Evolutionary conservation across 2,113 vertebrate genomes (phyloP), one percentile per base, ranked within the genome.

Genomic region (Parus major): DNA sequence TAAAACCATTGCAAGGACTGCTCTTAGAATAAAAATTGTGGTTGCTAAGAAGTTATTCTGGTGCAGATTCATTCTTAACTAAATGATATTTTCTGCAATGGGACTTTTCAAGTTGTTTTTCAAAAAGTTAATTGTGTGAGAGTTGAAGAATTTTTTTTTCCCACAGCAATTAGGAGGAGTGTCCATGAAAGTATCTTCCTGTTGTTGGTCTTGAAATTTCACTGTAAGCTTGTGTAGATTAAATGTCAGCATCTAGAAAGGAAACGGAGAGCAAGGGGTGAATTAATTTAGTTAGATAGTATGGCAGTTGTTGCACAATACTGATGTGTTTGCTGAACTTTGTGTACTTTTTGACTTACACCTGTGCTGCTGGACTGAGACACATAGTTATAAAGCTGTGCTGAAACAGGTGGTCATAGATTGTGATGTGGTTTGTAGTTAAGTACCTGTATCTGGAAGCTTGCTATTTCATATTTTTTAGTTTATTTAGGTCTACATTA

Each of bases 241-340:
- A 77, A 90, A 42, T 1, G 2, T 52, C 57, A 75, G 33, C 49
- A 61, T 71, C 44, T 91, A 75, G 49, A 70, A 76, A 25, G 56
- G 57, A 81, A 71, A 46, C 47, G 27, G 52, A 80, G 50, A 70
- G n/a, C 47, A 64, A 65, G 60, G 87, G 31, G 52, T 86, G 68
- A 53, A 41, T 75, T 71, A 53, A 57, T 86, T 63, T 22, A 27
- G 56, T 35, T 83, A 79, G 56, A 18, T 84, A 42, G 41, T 28
- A 15, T 1, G 5, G 46, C 49, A 49, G 25, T 66, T 86, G 47
- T 91, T 87, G 66, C 79, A 52, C 68, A 90, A 44, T 60, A 46
- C 63, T 91, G 82, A 28, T 27, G 7, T 41, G 25, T 83, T 90
- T 82, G 44, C 75, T 90, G 82, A 92, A 90, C 90, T 96, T 52